These are phyloP conservation scores for Sciaenops ocellatus DNA, from an alignment of 2,797 vertebrate species.

Conservation along the genomic window DNA sequence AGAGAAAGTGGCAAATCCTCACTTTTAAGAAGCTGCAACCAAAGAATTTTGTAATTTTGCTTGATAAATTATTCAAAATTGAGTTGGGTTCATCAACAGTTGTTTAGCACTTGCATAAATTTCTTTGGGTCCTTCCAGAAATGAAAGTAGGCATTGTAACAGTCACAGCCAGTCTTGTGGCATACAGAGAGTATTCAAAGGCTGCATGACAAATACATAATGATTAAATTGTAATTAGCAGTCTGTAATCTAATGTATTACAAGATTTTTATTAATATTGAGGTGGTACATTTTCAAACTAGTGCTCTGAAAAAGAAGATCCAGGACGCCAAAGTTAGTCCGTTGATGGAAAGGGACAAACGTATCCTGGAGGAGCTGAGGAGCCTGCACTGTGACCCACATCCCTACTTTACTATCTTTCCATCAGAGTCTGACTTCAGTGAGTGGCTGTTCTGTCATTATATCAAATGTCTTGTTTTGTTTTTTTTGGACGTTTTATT, in stretches of 20 bases:
- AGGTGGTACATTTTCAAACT: background rate
- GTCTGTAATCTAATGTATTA: background rate
- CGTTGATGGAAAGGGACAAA: slow-evolving; percentile 64
- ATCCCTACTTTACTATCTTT: slow-evolving; percentile 67
- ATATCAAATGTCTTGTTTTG: background rate
- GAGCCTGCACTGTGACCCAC: slow-evolving; percentile 70
- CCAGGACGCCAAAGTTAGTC: slow-evolving; percentile 38
- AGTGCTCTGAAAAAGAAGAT: slow-evolving; percentile 71
- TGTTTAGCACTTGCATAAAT: background rate
- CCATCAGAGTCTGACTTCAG: slow-evolving; percentile 69
- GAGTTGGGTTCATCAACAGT: background rate
- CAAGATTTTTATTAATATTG: background rate
- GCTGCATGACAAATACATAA: background rate
- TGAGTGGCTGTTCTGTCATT: slow-evolving; percentile 34
- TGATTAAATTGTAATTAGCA: background rate
- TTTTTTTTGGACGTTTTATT: background rate
- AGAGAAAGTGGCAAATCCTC: no score
- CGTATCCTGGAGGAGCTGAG: slow-evolving; percentile 72
- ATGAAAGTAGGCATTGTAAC: no score
- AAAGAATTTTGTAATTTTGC: no score
- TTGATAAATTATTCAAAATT: no score
- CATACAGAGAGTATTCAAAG: background rate
- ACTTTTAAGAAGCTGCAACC: no score
- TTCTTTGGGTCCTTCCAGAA: no score
- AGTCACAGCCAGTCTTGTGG: background rate